phyloP scores from a whole-genome alignment of 1,140 invertebrate species.

The Argopecten irradians region DNA sequence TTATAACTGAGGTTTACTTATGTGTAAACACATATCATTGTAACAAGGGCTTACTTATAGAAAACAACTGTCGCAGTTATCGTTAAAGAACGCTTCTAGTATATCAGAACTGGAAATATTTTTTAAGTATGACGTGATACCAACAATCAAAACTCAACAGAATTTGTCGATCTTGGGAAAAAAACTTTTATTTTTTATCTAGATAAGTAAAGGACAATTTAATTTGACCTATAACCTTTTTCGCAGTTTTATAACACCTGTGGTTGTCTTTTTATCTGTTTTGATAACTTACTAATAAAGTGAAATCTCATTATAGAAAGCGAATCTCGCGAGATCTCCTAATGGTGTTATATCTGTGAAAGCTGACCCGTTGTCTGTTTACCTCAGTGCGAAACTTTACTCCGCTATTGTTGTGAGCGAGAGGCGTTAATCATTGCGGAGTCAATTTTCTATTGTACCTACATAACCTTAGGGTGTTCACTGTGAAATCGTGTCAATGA shows the following conservation, averaged over 20 bases:
- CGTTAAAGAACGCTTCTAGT: no score
- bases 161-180: no score
- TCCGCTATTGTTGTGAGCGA: conserved; percentile 5
- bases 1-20: no score
- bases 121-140: no score
- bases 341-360: not conserved
- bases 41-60: no score
- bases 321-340: not conserved
- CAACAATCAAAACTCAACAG: no score
- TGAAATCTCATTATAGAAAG: not conserved
- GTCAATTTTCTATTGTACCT: conserved; percentile 3
- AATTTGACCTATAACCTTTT: not conserved
- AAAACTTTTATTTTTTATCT: no score
- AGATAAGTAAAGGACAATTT: not conserved
- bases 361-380: not conserved
- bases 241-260: not conserved
- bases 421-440: not conserved
- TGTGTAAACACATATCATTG: no score
- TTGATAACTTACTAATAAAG: not conserved
- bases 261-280: not conserved
- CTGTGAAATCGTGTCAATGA: not conserved
- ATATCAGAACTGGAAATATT: no score
- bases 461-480: not conserved
- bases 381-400: not conserved
- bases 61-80: no score